Evolutionary conservation across 1,140 invertebrate genomes (phyloP).

Genomic region (Pseudachorutes palmiensis): DNA sequence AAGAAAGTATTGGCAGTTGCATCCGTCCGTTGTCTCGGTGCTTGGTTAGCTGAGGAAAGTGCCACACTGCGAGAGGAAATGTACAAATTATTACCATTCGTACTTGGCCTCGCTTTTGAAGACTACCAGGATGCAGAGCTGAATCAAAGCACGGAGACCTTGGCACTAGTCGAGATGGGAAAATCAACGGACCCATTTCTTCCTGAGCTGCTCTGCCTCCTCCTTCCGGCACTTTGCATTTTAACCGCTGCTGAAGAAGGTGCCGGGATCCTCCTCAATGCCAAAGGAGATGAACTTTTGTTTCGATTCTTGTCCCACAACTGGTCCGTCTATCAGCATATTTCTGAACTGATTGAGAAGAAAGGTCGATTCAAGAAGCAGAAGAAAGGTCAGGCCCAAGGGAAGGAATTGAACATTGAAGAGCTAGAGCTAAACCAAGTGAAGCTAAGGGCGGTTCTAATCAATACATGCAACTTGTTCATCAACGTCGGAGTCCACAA

Average conservation of each 20-base stretch:
- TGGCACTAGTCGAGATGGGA: conserved; percentile 41
- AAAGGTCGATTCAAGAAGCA: conserved; percentile 30
- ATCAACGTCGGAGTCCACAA: conserved; percentile 87
- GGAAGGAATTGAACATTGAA: conserved; percentile 19
- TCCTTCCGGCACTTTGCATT: conserved; percentile 80
- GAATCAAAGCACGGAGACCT: conserved; percentile 30
- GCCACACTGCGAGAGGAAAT: conserved; percentile 76
- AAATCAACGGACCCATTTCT: conserved; percentile 52
- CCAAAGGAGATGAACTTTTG: conserved; percentile 64
- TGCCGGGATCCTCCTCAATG: conserved; percentile 66
- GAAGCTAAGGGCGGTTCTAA: conserved; percentile 58
- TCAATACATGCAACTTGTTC: conserved; percentile 79
- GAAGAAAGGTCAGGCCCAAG: conserved; percentile 15
- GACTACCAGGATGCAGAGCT: conserved; percentile 54
- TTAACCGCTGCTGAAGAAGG: conserved; percentile 80
- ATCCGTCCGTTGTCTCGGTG: conserved; percentile 69
- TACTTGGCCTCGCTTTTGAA: conserved; percentile 68
- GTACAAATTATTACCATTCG: conserved; percentile 66
- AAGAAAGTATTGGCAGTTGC: conserved; percentile 67
- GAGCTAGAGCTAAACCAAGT: conserved; percentile 29
- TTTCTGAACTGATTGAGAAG: conserved; percentile 30
- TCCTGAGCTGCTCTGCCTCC: conserved; percentile 65
- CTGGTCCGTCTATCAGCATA: conserved; percentile 71
- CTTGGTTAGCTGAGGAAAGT: conserved; percentile 86
- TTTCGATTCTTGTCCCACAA: conserved; percentile 70